These are phyloP conservation scores for Quiscalus mexicanus DNA, from an alignment of 2,113 vertebrate species.

Conservation along the genomic window DNA sequence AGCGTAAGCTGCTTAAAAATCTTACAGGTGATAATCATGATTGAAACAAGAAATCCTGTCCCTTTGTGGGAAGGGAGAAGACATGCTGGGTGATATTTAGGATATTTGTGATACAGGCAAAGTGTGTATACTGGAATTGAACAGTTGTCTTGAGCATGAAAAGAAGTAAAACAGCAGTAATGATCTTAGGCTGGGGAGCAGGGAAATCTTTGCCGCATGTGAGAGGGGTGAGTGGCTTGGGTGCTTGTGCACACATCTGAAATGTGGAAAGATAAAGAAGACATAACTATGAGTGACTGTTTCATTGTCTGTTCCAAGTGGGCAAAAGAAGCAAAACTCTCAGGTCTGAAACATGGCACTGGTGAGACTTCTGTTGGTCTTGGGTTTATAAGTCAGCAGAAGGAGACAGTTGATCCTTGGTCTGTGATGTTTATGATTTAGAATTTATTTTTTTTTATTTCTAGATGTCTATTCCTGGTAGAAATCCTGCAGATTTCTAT, in stretches of 20 bases:
- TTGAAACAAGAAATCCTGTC: not conserved
- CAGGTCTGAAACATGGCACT: not conserved
- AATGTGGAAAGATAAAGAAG: not conserved
- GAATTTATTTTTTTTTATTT: not conserved
- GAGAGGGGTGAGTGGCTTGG: not conserved
- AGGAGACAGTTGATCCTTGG: not conserved
- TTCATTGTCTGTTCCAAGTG: not conserved
- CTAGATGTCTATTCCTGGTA: not conserved
- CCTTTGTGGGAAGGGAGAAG: not conserved
- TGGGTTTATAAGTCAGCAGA: not conserved
- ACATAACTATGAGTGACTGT: not conserved
- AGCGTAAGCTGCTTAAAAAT: not conserved
- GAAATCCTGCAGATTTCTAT: not conserved
- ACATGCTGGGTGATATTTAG: not conserved
- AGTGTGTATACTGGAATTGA: not conserved
- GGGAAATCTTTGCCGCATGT: not conserved
- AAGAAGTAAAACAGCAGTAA: not conserved
- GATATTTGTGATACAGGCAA: not conserved
- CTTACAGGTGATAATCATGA: not conserved
- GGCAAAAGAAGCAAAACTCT: not conserved
- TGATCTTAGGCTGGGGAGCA: accelerated
- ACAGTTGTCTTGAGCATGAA: not conserved
- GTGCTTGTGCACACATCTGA: not conserved
- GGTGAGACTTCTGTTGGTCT: not conserved
- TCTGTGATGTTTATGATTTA: not conserved